These are phyloP conservation scores for Macropodus opercularis DNA, from an alignment of 2,797 vertebrate genomes.

Conservation along the genomic window DNA sequence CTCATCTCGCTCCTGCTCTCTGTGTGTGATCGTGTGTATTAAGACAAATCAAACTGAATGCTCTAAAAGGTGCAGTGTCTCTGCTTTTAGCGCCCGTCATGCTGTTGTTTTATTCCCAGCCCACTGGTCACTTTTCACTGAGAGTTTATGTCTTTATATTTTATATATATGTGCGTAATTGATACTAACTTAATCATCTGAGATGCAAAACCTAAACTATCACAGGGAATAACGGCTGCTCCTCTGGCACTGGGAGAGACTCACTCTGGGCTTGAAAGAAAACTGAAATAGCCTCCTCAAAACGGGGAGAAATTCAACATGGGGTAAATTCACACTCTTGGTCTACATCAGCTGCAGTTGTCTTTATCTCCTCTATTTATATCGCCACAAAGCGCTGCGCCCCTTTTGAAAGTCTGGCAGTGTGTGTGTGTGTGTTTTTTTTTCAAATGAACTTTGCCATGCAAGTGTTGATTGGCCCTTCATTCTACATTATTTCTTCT, in stretches of 20 bases:
- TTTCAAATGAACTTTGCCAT: conserved; percentile 81
- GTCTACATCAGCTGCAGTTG: conserved; percentile 79
- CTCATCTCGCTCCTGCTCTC: conserved; percentile 36
- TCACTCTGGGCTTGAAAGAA: conserved; percentile 77
- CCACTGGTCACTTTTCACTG: conserved; percentile 11
- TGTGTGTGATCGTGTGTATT: conserved; percentile 39
- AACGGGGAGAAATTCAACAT: conserved; percentile 71
- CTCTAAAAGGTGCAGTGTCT: conserved; percentile 25
- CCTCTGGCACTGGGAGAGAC: conserved; percentile 25
- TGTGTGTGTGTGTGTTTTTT: conserved; percentile 19
- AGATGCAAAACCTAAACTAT: conserved; percentile 26
- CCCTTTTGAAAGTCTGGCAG: conserved; percentile 77
- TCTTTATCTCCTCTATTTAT: conserved; percentile 83
- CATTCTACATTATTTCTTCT: conserved; percentile 59
- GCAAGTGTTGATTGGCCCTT: conserved; percentile 80
- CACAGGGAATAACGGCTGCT: conserved; percentile 21
- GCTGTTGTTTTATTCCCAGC: conserved; percentile 29
- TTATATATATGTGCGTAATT: conserved; percentile 5
- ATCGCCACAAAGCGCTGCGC: conserved; percentile 78
- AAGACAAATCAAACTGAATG: conserved; percentile 45
- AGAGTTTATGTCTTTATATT: no score
- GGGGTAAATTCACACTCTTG: conserved; percentile 77
- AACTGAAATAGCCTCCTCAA: conserved; percentile 75
- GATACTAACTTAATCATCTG: conserved; percentile 17
- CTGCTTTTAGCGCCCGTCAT: conserved; percentile 22